Base-by-base conservation (phyloP, 2,797 vertebrate genomes). In the Tokudaia tokunoshimensis region DNA sequence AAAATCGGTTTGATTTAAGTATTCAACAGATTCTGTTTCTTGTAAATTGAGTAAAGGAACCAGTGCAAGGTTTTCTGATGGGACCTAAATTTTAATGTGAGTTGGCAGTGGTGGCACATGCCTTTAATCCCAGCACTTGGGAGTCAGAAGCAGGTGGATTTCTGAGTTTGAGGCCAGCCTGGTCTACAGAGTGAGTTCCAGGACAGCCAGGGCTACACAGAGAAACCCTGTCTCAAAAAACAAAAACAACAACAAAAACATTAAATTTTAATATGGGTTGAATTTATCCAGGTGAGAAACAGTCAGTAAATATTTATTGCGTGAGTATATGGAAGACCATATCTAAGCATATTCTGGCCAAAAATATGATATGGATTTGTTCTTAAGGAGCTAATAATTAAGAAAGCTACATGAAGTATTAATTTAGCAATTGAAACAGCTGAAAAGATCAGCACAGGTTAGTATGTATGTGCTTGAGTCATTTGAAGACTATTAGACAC, bases 261-360 rank as follows among this genome's bases (percentile, higher is more conserved):
- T 41, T 90, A 75, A 52, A 78, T 92, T 97, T 65, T 89, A 52
- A 79, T 47, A 80, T 79, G 29, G 37, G 11, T 78, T 89, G 89
- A 34, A 87, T 91, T 78, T 34, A 44, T 59, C 47, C 26, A 59
- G n/a, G n/a, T 74, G 9, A 75, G 67, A 59, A 37, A 59, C 15
- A 92, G 37, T 20, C 22, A 80, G 24, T 76, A 75, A 91, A 59
- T 91, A 15, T 67, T 81, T 88, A 91, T 67, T 34, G 75, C 67
- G 19, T 26, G 52, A 87, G 75, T 94, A 24, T 82, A 7, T 29
- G n/a, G 55, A 93, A 47, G 86, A 94, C 91, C 22, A 59, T 55
- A 75, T 4, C 50, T 12, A 29, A 82, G 6, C 19, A 75, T 31
- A 59, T 15, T 61, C 22, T 90, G 84, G 19, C n/a, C n/a, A 94